Evolutionary conservation across 2,113 vertebrate species (phyloP).

Genomic region (Chaetodon trifascialis): DNA sequence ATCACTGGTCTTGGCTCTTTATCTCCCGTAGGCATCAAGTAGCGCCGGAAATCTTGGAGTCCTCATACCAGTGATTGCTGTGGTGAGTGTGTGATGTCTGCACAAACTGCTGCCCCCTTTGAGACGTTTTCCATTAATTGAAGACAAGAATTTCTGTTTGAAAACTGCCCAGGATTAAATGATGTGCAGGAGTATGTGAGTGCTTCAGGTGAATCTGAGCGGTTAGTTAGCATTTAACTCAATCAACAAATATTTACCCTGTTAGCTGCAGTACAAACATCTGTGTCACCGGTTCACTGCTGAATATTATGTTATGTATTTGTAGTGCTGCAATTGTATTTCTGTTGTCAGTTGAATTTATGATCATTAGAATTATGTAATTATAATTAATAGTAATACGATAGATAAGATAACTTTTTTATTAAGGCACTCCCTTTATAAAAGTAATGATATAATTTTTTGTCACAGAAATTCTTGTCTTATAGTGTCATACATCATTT

Average conservation of each 20-base stretch:
- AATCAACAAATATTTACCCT: slow-evolving; percentile 90
- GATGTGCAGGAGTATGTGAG: slow-evolving; percentile 15
- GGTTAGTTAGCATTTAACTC: slow-evolving; percentile 89
- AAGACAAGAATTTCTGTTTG: neutral
- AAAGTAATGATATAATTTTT: neutral
- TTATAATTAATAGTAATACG: neutral
- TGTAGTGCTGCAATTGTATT: neutral
- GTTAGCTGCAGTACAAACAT: slow-evolving; percentile 82
- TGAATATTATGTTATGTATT: neutral
- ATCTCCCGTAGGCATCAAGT: slow-evolving; percentile 90
- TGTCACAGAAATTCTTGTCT: slow-evolving; percentile 1
- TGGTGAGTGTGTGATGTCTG: slow-evolving; percentile 86
- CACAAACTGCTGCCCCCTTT: neutral
- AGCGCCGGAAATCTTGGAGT: slow-evolving; percentile 97
- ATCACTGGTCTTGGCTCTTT: slow-evolving; percentile 12
- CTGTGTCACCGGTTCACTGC: slow-evolving; percentile 24
- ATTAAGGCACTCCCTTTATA: neutral
- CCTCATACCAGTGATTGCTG: slow-evolving; percentile 97
- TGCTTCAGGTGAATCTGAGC: slow-evolving; percentile 16
- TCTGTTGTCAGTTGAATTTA: no score
- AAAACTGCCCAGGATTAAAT: neutral
- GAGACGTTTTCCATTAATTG: neutral
- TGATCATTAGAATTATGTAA: neutral
- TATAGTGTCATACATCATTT: neutral
- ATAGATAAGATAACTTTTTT: neutral